Evolutionary conservation across 1,140 invertebrate genomes (phyloP), one percentile per base, ranked within the genome.

Genomic region (Philotrypesis tridentata): DNA sequence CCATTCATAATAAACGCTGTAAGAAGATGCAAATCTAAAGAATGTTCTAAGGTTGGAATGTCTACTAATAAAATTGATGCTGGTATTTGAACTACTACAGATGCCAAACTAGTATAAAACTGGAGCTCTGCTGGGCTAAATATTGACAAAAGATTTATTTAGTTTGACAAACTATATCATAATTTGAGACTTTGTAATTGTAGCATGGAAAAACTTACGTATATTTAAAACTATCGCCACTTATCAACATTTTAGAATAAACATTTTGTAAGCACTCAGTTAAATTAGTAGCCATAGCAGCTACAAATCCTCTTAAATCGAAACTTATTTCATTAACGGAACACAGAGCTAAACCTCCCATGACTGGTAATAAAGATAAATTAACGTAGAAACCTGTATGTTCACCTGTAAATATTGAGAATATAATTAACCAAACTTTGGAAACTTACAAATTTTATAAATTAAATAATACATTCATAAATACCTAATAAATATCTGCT

Each of bases 241-340:
- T 96, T 75, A 97, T 95, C 23, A 97, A 91, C 93, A 96, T 94
- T 92, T 97, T 97, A 2, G 95, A 96, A 91, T 96, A 96, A 79
- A 97, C 96, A 93, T 97, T 97, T 91, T 97, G 96, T 87, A 96
- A 92, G 91, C 96, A 97, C 92, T 97, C 96, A 33, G 96, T 96
- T 63, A 97, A 89, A 92, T 97, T 97, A 29, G 96, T 97, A 8
- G 94, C 93, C 92, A 97, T 93, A 17, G 96, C 96, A 61, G 96
- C 95, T 29, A 95, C 86, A 88, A 97, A 97, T 21, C 96, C 96
- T 84, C 93, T 90, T 21, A 95, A 88, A 89, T 96, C 95, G 90
- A 97, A 97, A 91, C 95, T 96, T 23, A 97, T 92, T 92, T 97
- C 96, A 91, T 96, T 96, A 21, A 94, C 93, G 67, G 96, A 96